Conservation (phyloP, 2,113 vertebrate genomes). For the Tupaia chinensis region DNA sequence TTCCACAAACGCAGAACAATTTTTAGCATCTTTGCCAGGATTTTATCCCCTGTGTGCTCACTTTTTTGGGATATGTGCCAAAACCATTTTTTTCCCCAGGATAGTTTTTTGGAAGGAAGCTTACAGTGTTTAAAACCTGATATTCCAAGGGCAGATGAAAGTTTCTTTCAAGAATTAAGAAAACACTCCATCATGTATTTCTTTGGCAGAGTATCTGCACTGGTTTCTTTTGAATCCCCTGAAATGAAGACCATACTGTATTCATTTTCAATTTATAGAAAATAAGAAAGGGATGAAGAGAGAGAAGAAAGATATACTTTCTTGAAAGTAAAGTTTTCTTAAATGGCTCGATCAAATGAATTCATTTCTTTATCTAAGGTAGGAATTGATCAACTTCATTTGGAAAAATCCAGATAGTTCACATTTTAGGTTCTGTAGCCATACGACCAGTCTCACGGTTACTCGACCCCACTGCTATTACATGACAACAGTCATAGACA, state of each 20-base stretch:
- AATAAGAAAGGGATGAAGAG: conserved; percentile 47
- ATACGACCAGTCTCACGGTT: not conserved
- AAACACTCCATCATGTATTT: conserved; percentile 64
- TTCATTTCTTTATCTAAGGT: conserved; percentile 36
- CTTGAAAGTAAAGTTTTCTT: conserved; percentile 33
- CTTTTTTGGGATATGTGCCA: conserved; percentile 58
- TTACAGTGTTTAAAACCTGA: conserved; percentile 66
- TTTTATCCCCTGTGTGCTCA: conserved; percentile 26
- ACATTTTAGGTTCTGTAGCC: conserved; percentile 26
- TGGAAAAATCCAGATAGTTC: not conserved
- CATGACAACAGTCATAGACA: not conserved
- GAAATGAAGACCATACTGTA: conserved; percentile 62
- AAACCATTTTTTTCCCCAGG: conserved; percentile 8
- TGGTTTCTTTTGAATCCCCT: conserved; percentile 45
- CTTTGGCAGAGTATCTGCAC: conserved; percentile 64
- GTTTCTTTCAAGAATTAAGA: conserved; percentile 67
- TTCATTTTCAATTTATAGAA: conserved; percentile 66
- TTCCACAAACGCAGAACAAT: conserved; percentile 48
- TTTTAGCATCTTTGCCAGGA: conserved; percentile 44
- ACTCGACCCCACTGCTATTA: not conserved
- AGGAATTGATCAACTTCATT: not conserved
- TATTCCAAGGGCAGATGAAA: conserved; percentile 71
- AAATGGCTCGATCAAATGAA: conserved; percentile 12
- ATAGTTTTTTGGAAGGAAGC: conserved; percentile 32
- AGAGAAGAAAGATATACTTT: conserved; percentile 28